phyloP scores from a whole-genome alignment of 2,113 vertebrate genomes.

The Hemiscyllium ocellatum region DNA sequence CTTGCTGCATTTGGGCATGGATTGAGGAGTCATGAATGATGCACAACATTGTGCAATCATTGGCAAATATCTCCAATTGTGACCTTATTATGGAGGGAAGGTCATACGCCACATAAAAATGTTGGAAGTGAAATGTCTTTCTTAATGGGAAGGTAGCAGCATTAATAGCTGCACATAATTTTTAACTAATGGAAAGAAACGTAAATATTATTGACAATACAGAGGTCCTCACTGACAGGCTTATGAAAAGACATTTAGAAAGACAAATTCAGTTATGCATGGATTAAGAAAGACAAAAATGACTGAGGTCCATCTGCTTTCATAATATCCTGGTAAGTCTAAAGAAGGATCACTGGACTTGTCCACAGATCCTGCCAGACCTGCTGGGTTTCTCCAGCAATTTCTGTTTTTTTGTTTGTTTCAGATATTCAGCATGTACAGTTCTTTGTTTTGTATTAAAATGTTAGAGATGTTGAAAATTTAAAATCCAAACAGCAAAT shows the following conservation, averaged over 20 bases:
- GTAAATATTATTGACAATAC: not conserved
- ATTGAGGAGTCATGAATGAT: too few species aligned
- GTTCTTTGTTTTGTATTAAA: too few species aligned
- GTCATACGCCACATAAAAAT: too few species aligned
- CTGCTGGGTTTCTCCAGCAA: too few species aligned
- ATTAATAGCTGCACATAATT: not conserved
- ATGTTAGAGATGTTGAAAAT: not conserved
- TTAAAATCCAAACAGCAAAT: not conserved
- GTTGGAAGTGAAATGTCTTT: not conserved
- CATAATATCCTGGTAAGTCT: not conserved
- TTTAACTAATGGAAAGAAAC: not conserved
- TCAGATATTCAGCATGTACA: too few species aligned
- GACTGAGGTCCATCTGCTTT: not conserved
- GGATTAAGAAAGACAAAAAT: not conserved
- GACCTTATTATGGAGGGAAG: too few species aligned
- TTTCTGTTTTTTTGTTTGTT: too few species aligned
- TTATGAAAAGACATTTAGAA: not conserved
- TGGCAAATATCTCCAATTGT: too few species aligned
- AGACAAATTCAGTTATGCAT: not conserved
- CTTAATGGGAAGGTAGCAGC: not conserved
- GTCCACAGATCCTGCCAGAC: too few species aligned
- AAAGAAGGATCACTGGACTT: too few species aligned
- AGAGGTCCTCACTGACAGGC: not conserved
- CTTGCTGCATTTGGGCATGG: too few species aligned
- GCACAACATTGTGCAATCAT: too few species aligned